Base-by-base conservation (phyloP, 1,140 invertebrate species). In the Calosoma granatense region DNA sequence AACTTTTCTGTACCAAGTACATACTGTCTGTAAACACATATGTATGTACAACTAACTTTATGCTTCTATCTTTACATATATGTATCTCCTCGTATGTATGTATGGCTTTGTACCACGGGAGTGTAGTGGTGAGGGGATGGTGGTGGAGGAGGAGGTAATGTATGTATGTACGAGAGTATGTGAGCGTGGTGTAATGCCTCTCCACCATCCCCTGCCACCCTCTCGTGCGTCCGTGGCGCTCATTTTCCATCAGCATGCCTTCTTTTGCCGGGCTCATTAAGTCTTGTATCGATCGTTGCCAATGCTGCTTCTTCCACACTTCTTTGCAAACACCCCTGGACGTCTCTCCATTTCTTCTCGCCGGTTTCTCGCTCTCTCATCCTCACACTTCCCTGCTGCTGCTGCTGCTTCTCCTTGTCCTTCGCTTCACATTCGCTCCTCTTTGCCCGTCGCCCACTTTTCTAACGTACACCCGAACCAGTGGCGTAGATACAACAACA, bases 261-360 rank as follows among this genome's bases (percentile, higher is more conserved):
- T 64, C 63, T 64, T 64, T 64, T 58, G 63, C 63, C 56, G 58
- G 59, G 63, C 63, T 64, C 63, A 64, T 64, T 64, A 64, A 64
- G 63, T 63, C 63, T 64, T 64, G 63, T 64, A 64, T 64, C 63
- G 63, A 64, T 64, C 63, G 56, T 51, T 20, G 39, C 53, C 57
- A 54, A 59, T 53, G 59, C 59, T 17, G 9, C 61, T 61, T 64
- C 63, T 63, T 64, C 63, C 58, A 64, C 61, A 64, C 60, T 64
- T 64, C 63, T 64, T 64, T 47, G 41, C 41, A 47, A 47, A 47
- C 41, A 47, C 41, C 41, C 41, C 41, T 47, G 41, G 41, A 47
- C 41, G 41, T 6, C 41, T 6, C 15, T 17, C 41, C 41, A 36
- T n/a, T 6, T 36, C 26, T n/a, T 4, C 26, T 4, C 26, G 26